A percentile compares a stretch with the other conserved stretches of the same genome.
phyloP scores from a whole-genome alignment of 2,888 invertebrate genomes.

The Epirrhoe tristata region DNA sequence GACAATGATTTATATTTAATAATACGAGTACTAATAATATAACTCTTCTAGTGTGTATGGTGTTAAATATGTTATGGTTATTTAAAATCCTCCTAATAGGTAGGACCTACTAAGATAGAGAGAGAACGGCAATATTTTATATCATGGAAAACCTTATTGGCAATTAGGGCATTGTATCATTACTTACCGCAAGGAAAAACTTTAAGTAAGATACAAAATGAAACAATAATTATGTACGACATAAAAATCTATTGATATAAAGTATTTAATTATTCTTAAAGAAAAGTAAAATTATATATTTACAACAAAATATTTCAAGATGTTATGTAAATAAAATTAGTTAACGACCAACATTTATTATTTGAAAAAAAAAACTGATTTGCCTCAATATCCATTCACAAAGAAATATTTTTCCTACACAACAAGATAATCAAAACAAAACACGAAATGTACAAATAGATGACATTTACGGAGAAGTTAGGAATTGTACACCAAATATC shows the following conservation, averaged over 20 bases:
- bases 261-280: constrained; percentile 68
- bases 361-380: constrained; percentile 2
- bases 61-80: too few species aligned
- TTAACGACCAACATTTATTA: constrained; percentile 5
- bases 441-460: not conserved
- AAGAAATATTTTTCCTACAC: not conserved
- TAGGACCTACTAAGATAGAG: too few species aligned
- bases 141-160: too few species aligned
- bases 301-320: constrained; percentile 61
- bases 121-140: too few species aligned
- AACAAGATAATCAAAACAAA: constrained; percentile 9
- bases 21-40: too few species aligned
- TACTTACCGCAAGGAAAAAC: too few species aligned
- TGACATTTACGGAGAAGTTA: not conserved
- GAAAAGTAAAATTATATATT: constrained; percentile 71
- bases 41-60: too few species aligned
- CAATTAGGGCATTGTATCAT: too few species aligned
- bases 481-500: constrained; percentile 1
- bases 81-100: too few species aligned
- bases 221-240: constrained; percentile 44
- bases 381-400: not conserved
- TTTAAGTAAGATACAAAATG: constrained; percentile 32
- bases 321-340: constrained; percentile 13
- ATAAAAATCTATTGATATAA: constrained; percentile 67
- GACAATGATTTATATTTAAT: not conserved